Percentiles rank a stretch among this genome's conserved stretches.
These are phyloP conservation scores for Shargacucullia verbasci DNA, from an alignment of 2,888 invertebrate genomes.

Conservation along the genomic window DNA sequence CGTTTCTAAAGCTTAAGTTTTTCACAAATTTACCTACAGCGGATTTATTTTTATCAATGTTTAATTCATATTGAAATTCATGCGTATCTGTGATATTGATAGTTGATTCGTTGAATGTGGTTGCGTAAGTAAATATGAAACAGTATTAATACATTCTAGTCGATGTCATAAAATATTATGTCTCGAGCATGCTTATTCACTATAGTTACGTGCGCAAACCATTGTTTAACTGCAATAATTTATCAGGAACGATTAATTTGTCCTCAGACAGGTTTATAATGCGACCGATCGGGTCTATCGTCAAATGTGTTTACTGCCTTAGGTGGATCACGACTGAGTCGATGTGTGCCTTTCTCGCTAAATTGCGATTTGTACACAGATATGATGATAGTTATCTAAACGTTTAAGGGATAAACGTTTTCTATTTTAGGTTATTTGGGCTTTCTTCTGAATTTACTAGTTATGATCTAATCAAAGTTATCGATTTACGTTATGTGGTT, in stretches of 20 bases:
- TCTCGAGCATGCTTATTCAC: constrained; percentile 18
- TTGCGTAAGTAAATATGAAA: no score
- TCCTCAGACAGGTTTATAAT: constrained; percentile 35
- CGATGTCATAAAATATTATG: constrained; percentile 36
- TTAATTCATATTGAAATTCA: constrained; percentile 1
- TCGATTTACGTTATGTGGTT: constrained; percentile 9
- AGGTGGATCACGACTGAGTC: constrained; percentile 65
- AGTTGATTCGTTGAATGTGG: no score
- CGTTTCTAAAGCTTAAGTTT: no score
- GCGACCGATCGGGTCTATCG: constrained; percentile 26
- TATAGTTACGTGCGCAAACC: constrained; percentile 20
- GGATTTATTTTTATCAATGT: no score
- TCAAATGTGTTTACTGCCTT: constrained; percentile 51
- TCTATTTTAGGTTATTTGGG: constrained; percentile 55
- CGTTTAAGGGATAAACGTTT: constrained; percentile 69
- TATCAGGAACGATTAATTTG: constrained; percentile 36
- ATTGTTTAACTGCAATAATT: constrained; percentile 41
- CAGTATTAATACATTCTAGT: constrained; percentile 7
- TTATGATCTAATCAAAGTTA: constrained; percentile 27
- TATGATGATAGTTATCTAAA: constrained; percentile 67
- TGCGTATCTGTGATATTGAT: not conserved
- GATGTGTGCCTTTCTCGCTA: constrained; percentile 69
- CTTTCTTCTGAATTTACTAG: constrained; percentile 48
- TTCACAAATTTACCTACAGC: no score
- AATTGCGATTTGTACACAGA: constrained; percentile 66